These are phyloP conservation scores for Mesitornis unicolor DNA, from an alignment of 2,113 vertebrate species.

Conservation along the genomic window DNA sequence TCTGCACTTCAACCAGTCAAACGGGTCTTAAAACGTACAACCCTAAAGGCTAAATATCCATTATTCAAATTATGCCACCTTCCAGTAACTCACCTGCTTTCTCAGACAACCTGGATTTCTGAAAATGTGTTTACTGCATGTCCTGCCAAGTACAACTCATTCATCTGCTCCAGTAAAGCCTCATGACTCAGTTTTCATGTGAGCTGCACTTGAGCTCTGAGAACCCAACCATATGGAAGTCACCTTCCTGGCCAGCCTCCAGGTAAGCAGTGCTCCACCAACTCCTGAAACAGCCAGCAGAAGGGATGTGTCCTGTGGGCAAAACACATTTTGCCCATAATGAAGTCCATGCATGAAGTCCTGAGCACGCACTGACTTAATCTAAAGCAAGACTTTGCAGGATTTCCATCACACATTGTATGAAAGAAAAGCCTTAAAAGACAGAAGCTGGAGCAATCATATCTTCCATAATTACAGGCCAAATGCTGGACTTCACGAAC, in stretches of 20 bases:
- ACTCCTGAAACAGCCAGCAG: fast-evolving
- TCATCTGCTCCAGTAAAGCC: background rate
- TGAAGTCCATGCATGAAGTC: fast-evolving
- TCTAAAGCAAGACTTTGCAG: background rate
- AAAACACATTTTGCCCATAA: fast-evolving
- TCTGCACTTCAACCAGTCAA: background rate
- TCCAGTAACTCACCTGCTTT: background rate
- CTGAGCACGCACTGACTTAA: background rate
- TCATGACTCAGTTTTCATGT: background rate
- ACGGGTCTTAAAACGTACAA: background rate
- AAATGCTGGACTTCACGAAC: background rate
- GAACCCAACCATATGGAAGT: background rate
- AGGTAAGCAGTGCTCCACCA: background rate
- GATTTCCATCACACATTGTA: background rate
- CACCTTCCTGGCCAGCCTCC: background rate
- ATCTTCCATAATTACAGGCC: background rate
- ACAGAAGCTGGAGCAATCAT: background rate
- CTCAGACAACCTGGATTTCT: background rate
- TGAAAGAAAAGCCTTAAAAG: background rate
- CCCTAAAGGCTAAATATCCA: background rate
- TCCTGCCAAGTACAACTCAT: background rate
- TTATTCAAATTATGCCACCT: background rate
- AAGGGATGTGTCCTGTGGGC: fast-evolving
- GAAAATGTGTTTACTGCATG: background rate
- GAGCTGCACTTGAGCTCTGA: background rate